A percentile compares a stretch with the other conserved stretches of the same genome.
phyloP scores from a whole-genome alignment of 2,113 vertebrate genomes.

The Hippocampus comes region DNA sequence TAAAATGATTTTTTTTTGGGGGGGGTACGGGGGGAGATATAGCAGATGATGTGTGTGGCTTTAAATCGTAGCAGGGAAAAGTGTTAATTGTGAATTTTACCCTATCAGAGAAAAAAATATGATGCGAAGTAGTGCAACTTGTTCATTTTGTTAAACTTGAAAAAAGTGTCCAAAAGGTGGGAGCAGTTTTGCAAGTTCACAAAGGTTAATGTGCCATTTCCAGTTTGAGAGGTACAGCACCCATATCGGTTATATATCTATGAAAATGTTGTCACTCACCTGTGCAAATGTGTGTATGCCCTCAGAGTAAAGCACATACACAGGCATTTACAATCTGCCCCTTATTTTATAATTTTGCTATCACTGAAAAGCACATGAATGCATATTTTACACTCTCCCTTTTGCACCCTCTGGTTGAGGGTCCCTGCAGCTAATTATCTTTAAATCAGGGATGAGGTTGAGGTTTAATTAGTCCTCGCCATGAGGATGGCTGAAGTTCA shows the following conservation, averaged over 20 bases:
- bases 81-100: too few relatives aligned
- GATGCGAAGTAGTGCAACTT: too few relatives aligned
- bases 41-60: too few relatives aligned
- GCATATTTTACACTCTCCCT: conserved; percentile 29
- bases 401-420: conserved; percentile 24
- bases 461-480: conserved; percentile 71
- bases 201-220: not conserved
- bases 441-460: conserved; percentile 67
- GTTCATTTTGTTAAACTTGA: too few relatives aligned
- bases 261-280: too few relatives aligned
- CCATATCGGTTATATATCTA: not conserved
- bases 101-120: not conserved
- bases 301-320: conserved; percentile 16
- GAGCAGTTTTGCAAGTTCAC: too few relatives aligned
- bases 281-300: not conserved
- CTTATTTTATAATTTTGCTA: conserved; percentile 16
- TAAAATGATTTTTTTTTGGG: not conserved
- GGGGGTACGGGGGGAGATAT: too few relatives aligned
- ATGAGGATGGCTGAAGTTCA: conserved; percentile 59
- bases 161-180: too few relatives aligned
- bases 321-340: conserved; percentile 19
- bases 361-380: conserved; percentile 31
- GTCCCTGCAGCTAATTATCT: conserved; percentile 64
- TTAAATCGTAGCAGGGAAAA: too few relatives aligned
- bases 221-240: not conserved